A percentile compares a stretch with the other conserved stretches of the same genome.
phyloP scores from a whole-genome alignment of 2,113 vertebrate species.

The Neofelis nebulosa region DNA sequence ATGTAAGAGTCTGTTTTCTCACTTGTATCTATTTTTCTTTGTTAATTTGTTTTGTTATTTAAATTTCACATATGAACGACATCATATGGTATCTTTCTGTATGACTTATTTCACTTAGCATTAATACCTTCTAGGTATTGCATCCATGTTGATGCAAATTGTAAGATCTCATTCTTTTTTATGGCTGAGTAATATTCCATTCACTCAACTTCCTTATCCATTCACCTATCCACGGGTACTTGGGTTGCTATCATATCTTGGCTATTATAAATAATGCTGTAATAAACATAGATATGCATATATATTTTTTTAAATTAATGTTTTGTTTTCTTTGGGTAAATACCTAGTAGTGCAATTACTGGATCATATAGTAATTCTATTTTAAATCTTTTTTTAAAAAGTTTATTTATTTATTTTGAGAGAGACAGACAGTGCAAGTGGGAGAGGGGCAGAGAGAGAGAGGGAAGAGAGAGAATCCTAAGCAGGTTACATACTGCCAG shows the following conservation, averaged over 20 bases:
- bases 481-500: too few relatives aligned
- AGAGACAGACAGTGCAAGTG: too few relatives aligned
- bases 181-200: background rate
- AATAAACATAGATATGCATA: background rate
- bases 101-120: background rate
- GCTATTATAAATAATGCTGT: background rate
- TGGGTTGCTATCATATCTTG: background rate
- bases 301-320: background rate
- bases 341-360: background rate
- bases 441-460: too few relatives aligned
- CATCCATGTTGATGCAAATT: background rate
- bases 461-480: too few relatives aligned
- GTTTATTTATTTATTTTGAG: too few relatives aligned
- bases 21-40: background rate
- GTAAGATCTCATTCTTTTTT: background rate
- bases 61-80: background rate
- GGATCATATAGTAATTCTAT: background rate
- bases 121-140: background rate
- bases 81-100: background rate
- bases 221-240: background rate
- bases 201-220: background rate
- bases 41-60: background rate
- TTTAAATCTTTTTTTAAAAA: background rate
- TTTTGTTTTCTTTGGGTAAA: background rate
- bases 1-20: background rate